phyloP scores from a whole-genome alignment of 2,797 vertebrate species.

The Enteromius treurensis region DNA sequence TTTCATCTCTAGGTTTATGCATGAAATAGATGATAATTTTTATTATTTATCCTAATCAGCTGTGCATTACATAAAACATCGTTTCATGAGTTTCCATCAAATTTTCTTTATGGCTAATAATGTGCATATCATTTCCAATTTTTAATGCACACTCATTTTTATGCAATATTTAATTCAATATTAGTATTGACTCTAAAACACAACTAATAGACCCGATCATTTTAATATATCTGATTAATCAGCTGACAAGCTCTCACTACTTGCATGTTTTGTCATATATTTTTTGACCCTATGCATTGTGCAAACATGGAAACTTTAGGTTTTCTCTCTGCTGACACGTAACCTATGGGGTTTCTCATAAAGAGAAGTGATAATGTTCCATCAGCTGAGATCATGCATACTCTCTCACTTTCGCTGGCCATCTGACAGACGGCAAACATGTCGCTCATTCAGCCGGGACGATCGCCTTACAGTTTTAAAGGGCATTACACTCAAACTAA shows the following conservation, averaged over 20 bases:
- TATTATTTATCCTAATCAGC: not conserved
- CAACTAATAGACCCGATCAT: not conserved
- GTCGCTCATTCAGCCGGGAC: slow-evolving; percentile 56
- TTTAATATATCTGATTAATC: not conserved
- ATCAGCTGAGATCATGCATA: slow-evolving; percentile 4
- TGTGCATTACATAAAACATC: not conserved
- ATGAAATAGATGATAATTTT: not conserved
- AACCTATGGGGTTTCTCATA: slow-evolving; percentile 6
- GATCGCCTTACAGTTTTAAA: slow-evolving; percentile 73
- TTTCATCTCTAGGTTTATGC: not conserved
- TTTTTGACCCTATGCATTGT: not conserved
- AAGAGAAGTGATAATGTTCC: slow-evolving; percentile 9
- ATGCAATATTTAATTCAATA: not conserved
- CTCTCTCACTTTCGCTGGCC: not conserved
- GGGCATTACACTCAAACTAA: slow-evolving; percentile 69
- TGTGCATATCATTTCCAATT: not conserved
- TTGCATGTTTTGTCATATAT: not conserved
- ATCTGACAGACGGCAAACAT: slow-evolving; percentile 30
- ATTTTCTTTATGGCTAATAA: not conserved
- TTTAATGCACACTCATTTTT: not conserved
- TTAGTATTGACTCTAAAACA: not conserved
- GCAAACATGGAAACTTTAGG: not conserved
- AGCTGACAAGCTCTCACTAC: no score
- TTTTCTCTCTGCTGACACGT: not conserved
- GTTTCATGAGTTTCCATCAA: not conserved